Conservation (phyloP, 2,797 vertebrate species). For the Podarcis siculus region DNA sequence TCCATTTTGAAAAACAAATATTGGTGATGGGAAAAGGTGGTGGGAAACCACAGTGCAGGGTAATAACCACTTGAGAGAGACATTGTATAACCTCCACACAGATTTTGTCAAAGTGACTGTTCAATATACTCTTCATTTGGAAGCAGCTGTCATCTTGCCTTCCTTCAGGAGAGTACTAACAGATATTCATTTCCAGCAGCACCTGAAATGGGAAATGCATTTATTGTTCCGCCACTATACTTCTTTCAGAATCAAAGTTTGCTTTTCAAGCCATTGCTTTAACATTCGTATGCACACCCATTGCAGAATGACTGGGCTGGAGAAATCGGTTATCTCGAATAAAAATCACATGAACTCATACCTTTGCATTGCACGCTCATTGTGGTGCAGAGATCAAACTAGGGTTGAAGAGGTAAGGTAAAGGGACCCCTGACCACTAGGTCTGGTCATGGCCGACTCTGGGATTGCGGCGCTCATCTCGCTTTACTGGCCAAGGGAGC, state of each 20-base stretch:
- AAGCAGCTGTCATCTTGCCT: not conserved
- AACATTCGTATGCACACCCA: not conserved
- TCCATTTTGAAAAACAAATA: no score
- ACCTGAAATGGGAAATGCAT: not conserved
- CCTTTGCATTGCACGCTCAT: not conserved
- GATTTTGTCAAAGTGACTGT: no score
- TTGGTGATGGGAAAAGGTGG: no score
- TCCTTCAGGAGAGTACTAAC: not conserved
- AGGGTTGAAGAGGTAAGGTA: not conserved
- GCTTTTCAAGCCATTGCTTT: not conserved
- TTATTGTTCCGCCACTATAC: not conserved
- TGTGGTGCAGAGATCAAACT: not conserved
- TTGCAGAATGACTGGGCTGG: no score
- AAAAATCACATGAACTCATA: not conserved
- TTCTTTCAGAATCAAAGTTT: not conserved
- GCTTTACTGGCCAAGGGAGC: no score
- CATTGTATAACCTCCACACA: no score
- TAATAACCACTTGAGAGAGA: no score
- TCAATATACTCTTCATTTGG: no score
- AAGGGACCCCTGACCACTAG: no score
- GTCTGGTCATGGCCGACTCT: no score
- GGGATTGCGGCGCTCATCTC: no score
- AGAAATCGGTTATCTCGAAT: not conserved
- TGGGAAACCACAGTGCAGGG: no score
- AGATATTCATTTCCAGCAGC: constrained; percentile 35